Percentiles rank a stretch among this genome's conserved stretches.
phyloP scores from a whole-genome alignment of 1,140 invertebrate species.

The Drosophila erecta region DNA sequence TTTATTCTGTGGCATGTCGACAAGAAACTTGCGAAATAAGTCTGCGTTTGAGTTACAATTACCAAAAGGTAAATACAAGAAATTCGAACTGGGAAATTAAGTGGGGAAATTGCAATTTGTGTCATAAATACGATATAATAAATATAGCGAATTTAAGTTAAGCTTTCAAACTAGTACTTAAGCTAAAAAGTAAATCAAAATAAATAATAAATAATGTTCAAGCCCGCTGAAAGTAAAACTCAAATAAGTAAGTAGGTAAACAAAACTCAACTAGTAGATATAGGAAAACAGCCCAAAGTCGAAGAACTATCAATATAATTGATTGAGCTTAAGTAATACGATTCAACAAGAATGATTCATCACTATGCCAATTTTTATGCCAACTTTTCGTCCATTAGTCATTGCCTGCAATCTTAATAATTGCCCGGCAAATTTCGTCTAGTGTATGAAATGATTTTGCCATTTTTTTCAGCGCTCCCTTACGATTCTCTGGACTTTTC shows the following conservation, averaged over 20 bases:
- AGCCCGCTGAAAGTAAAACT: no score
- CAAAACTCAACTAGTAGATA: background rate
- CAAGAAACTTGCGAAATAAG: background rate
- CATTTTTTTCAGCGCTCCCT: background rate
- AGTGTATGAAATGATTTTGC: constrained; percentile 35
- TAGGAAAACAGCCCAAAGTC: background rate
- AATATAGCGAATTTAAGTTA: no score
- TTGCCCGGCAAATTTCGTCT: constrained; percentile 1
- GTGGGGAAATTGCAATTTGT: background rate
- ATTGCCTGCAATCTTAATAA: background rate
- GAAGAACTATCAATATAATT: background rate
- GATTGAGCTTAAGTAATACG: background rate
- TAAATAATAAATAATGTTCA: no score
- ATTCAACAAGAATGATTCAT: constrained; percentile 5
- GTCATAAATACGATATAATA: no score
- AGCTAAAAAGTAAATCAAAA: no score
- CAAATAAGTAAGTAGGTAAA: no score
- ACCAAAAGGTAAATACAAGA: background rate
- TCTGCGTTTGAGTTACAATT: background rate
- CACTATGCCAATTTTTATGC: background rate
- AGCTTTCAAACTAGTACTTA: no score
- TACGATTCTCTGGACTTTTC: background rate
- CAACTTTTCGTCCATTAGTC: background rate
- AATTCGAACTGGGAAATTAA: background rate
- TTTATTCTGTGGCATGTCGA: background rate